Evolutionary conservation across 2,888 invertebrate genomes (phyloP), one percentile per base, ranked within the genome.

Genomic region (Julus scanicus): DNA sequence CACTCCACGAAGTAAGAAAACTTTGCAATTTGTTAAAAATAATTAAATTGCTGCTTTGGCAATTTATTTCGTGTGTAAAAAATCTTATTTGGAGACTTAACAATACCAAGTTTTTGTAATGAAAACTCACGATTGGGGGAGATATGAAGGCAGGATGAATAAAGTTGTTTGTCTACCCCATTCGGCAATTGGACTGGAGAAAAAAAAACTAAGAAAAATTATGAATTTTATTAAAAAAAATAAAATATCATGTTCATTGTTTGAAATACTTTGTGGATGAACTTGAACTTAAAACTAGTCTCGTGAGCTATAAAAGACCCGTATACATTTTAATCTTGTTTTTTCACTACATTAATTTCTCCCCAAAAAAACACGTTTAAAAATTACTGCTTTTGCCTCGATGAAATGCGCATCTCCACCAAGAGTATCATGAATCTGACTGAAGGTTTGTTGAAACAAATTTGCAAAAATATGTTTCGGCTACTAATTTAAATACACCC

Each of bases 31-130:
- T 63, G 57, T 63, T 63, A 63, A 63, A n/a, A 63, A 63, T 63
- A 63, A 63, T 63, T 63, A 63, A 63, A 63, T 63, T 63, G 57
- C 57, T n/a, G 57, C n/a, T n/a, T n/a, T n/a, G n/a, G 57, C 57
- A 63, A 63, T 63, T 63, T 63, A 63, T 63, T 63, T n/a, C 15
- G 6, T n/a, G 17, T 63, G n/a, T 6, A 63, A 63, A 63, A 63
- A 63, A 6, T n/a, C 57, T 63, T 17, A 63, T 53, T 53, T 53
- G 53, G 9, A 53, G 17, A 53, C 53, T 15, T 63, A 63, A 63
- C 57, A 63, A 63, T 63, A 63, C n/a, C 17, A 17, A n/a, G n/a
- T 63, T 63, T 63, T 63, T 63, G n/a, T 63, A 63, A n/a, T 63
- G 57, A 63, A 63, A 63, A 63, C 57, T 15, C 57, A n/a, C 57